Evolutionary conservation across 2,797 vertebrate genomes (phyloP).

Genomic region (Craterocephalus amniculus): DNA sequence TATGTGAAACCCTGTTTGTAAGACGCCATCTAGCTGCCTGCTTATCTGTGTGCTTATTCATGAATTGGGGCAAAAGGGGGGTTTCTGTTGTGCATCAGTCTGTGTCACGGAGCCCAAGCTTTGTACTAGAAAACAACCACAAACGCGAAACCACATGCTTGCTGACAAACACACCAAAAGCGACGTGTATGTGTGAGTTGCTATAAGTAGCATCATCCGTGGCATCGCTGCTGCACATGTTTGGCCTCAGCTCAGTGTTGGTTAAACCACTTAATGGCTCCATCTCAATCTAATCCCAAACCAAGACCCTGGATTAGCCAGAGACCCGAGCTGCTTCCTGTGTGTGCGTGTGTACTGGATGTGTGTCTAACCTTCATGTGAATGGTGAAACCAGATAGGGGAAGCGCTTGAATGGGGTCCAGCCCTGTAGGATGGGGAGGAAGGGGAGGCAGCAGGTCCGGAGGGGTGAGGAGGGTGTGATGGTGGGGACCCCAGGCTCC

Average conservation of each 20-base stretch:
- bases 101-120: constrained; percentile 18
- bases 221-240: constrained; percentile 59
- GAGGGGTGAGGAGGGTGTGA: constrained; percentile 86
- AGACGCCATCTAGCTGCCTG: neutral
- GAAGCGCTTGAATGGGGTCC: constrained; percentile 90
- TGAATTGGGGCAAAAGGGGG: constrained; percentile 17
- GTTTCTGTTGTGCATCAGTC: constrained; percentile 35
- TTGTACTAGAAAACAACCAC: constrained; percentile 53
- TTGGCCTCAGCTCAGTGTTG: constrained; percentile 68
- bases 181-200: constrained; percentile 34
- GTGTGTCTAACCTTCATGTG: constrained; percentile 90
- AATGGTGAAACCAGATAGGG: constrained; percentile 96
- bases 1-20: constrained; percentile 19
- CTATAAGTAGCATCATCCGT: constrained; percentile 68
- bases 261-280: constrained; percentile 81
- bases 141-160: constrained; percentile 56
- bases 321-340: constrained; percentile 51
- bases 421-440: constrained; percentile 89
- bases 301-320: constrained; percentile 74
- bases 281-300: constrained; percentile 78
- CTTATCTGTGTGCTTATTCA: constrained; percentile 23
- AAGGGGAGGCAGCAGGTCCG: constrained; percentile 87
- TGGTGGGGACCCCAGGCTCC: constrained; percentile 90
- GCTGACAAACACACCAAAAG: constrained; percentile 40
- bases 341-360: constrained; percentile 22